These are phyloP conservation scores for Acholoe squamosa DNA, from an alignment of 2,888 invertebrate species.

Conservation along the genomic window DNA sequence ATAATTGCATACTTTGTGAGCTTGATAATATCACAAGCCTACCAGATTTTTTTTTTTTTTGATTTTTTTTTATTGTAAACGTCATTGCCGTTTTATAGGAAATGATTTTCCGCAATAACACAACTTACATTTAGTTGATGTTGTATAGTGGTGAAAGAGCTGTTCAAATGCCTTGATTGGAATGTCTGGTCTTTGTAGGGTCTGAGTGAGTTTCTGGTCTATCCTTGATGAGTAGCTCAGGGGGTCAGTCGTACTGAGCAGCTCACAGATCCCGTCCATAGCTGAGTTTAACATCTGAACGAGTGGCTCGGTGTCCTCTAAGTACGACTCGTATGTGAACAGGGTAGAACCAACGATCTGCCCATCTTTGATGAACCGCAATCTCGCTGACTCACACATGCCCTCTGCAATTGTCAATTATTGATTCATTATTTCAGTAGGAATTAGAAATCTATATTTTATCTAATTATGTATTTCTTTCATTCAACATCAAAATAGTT, in stretches of 20 bases:
- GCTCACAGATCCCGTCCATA: conserved; percentile 24
- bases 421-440: too few species aligned
- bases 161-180: conserved; percentile 3
- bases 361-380: not conserved
- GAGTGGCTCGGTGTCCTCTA: conserved; percentile 1
- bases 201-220: conserved; percentile 6
- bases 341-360: not conserved
- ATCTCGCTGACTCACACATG: not conserved
- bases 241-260: not conserved
- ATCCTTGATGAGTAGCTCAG: not conserved
- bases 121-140: not conserved
- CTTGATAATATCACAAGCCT: too few species aligned
- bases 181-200: not conserved
- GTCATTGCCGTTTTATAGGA: too few species aligned
- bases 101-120: too few species aligned
- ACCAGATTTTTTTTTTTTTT: too few species aligned
- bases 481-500: too few species aligned
- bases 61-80: too few species aligned
- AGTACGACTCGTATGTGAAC: conserved; percentile 10
- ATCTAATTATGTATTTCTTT: too few species aligned
- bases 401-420: not conserved
- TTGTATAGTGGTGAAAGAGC: not conserved
- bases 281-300: not conserved
- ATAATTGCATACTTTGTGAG: too few species aligned
- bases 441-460: too few species aligned